Conservation (phyloP, 2,888 invertebrate species). For the Bombylius major region DNA sequence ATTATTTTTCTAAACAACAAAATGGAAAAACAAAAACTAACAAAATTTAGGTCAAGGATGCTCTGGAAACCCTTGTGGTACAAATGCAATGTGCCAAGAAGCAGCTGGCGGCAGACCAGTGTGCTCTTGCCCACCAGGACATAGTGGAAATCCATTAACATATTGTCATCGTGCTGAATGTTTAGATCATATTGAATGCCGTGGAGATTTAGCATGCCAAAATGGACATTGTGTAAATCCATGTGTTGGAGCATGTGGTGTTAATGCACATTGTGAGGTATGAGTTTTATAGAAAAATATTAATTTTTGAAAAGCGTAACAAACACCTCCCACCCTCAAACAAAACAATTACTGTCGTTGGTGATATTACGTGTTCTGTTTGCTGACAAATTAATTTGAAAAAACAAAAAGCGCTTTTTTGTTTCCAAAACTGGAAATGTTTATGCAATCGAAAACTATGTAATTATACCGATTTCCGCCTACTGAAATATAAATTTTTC, state of each 20-base stretch:
- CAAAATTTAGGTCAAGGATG: conserved; percentile 30
- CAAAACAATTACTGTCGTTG: too few relatives aligned
- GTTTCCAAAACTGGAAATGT: too few relatives aligned
- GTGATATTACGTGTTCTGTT: too few relatives aligned
- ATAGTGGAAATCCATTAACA: conserved; percentile 65
- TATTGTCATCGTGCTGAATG: conserved; percentile 64
- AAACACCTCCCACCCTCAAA: too few relatives aligned
- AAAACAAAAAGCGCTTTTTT: too few relatives aligned
- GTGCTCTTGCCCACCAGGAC: conserved; percentile 65
- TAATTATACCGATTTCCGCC: too few relatives aligned
- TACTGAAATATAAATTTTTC: too few relatives aligned
- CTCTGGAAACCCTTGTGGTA: conserved; percentile 50
- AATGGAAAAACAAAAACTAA: too few relatives aligned
- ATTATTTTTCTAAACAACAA: too few relatives aligned
- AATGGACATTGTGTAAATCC: conserved; percentile 69
- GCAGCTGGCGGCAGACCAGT: conserved; percentile 58
- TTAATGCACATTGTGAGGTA: conserved; percentile 64
- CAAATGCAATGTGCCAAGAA: conserved; percentile 52
- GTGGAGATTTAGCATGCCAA: conserved; percentile 55
- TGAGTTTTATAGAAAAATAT: conserved; percentile 17
- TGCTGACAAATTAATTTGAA: too few relatives aligned
- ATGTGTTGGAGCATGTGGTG: conserved; percentile 62
- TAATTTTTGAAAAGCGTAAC: too few relatives aligned
- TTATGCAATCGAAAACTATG: too few relatives aligned
- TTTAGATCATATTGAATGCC: conserved; percentile 65